Evolutionary conservation across 1,140 invertebrate genomes (phyloP).

Genomic region (Harlomillsia oculata): DNA sequence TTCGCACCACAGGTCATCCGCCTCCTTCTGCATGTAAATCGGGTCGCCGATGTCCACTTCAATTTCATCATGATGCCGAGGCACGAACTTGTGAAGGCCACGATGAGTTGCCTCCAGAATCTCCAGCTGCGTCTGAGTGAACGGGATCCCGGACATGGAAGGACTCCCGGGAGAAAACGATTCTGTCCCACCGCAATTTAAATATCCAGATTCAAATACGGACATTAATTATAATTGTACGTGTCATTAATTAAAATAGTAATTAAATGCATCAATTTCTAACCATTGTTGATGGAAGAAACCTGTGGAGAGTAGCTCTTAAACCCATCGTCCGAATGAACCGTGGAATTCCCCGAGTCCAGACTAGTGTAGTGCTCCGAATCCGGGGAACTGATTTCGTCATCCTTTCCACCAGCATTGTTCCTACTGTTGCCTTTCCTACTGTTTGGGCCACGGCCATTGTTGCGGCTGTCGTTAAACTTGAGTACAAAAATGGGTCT

Average conservation of each 20-base stretch:
- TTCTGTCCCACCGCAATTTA: too few relatives aligned
- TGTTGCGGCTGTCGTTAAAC: too few relatives aligned
- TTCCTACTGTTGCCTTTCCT: conserved; percentile 1
- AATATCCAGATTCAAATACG: too few relatives aligned
- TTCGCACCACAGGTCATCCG: conserved; percentile 96
- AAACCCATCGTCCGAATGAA: conserved; percentile 72
- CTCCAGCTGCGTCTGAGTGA: conserved; percentile 69
- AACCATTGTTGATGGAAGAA: conserved; percentile 37
- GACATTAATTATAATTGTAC: too few relatives aligned
- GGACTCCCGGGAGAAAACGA: conserved; percentile 37
- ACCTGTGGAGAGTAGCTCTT: conserved; percentile 66
- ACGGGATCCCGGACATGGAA: conserved; percentile 42
- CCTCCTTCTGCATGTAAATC: conserved; percentile 90
- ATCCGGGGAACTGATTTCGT: conserved; percentile 72
- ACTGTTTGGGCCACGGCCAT: too few relatives aligned
- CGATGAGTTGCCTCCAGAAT: conserved; percentile 89
- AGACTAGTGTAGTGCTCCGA: conserved; percentile 69
- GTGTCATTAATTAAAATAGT: too few relatives aligned
- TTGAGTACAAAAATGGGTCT: neutral
- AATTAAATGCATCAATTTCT: too few relatives aligned
- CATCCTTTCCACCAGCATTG: too few relatives aligned
- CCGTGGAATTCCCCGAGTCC: conserved; percentile 79
- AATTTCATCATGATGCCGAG: conserved; percentile 87
- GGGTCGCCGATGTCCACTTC: conserved; percentile 95
- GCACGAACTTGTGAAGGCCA: conserved; percentile 88